These are phyloP conservation scores for Bombus polaris DNA, from an alignment of 1,140 invertebrate species.

Conservation along the genomic window DNA sequence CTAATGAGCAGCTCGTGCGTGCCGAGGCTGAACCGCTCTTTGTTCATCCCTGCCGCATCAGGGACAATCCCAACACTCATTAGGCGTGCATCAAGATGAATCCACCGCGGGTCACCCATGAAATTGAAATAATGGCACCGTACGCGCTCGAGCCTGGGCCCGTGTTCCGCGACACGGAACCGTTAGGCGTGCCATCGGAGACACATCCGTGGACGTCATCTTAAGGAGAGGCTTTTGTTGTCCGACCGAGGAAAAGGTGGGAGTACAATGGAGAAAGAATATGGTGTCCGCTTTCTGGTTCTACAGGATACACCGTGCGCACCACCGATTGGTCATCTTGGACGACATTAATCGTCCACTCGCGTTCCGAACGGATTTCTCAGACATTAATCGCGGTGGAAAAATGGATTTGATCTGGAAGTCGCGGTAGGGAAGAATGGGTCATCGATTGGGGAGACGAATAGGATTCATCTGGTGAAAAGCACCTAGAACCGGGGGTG, in stretches of 20 bases:
- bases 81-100: slow-evolving; percentile 61
- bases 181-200: slow-evolving; percentile 45
- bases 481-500: too few species aligned
- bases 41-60: slow-evolving; percentile 49
- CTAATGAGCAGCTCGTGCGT: slow-evolving; percentile 62
- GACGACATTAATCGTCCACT: slow-evolving; percentile 31
- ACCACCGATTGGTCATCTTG: not conserved
- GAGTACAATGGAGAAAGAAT: slow-evolving; percentile 25
- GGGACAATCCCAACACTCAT: slow-evolving; percentile 64
- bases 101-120: slow-evolving; percentile 59
- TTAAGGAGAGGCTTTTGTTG: slow-evolving; percentile 30
- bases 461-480: not conserved
- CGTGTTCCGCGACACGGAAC: slow-evolving; percentile 33
- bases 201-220: slow-evolving; percentile 41
- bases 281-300: not conserved
- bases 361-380: not conserved
- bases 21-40: slow-evolving; percentile 25
- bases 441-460: not conserved
- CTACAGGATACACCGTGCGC: not conserved
- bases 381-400: slow-evolving; percentile 9
- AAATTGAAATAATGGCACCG: slow-evolving; percentile 70
- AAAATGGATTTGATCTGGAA: not conserved
- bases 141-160: slow-evolving; percentile 16
- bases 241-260: slow-evolving; percentile 7
- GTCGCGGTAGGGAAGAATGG: not conserved